Conservation (phyloP, 1,140 invertebrate genomes). For the Neuroterus valhalla region DNA sequence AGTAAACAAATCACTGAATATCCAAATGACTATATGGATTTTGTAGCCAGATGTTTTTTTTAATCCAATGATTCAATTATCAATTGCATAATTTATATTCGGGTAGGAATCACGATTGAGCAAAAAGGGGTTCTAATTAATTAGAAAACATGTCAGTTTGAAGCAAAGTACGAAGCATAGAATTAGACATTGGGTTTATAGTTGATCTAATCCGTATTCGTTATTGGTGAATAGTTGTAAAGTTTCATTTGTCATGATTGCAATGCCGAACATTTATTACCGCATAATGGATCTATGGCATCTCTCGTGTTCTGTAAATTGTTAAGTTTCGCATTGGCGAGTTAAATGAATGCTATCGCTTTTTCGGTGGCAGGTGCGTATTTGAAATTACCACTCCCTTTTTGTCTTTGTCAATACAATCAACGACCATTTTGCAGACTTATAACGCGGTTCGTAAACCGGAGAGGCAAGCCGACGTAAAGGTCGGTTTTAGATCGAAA, state of each 20-base stretch:
- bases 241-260: neutral
- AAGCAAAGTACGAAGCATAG: neutral
- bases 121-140: neutral
- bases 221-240: neutral
- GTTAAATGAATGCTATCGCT: no score
- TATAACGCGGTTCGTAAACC: neutral
- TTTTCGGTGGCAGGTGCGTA: neutral
- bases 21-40: no score
- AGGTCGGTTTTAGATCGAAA: slow-evolving; percentile 57
- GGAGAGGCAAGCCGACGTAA: neutral
- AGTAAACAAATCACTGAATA: no score
- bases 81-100: no score
- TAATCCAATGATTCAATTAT: no score
- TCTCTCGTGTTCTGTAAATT: neutral
- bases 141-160: neutral
- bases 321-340: neutral
- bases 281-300: neutral
- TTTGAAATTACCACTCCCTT: neutral
- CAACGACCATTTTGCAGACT: slow-evolving; percentile 1
- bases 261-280: neutral
- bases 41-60: no score
- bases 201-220: neutral
- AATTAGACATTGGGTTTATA: neutral
- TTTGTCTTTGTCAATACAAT: neutral
- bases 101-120: neutral